Base-by-base conservation (phyloP, 2,888 invertebrate species). In the Phaonia tiefii region DNA sequence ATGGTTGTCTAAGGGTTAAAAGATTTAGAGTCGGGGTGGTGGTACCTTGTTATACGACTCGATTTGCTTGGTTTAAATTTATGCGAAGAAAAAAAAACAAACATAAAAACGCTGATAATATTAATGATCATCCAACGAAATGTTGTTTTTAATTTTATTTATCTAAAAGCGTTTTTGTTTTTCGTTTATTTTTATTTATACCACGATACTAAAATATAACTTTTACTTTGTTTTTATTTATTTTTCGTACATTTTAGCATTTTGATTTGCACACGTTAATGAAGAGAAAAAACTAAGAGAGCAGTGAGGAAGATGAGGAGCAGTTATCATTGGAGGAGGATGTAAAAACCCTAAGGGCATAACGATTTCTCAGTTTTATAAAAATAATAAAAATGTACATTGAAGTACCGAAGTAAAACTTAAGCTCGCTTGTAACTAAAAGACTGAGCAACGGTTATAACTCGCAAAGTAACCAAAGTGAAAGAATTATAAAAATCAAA, bases 201-300 rank as follows among this genome's bases (percentile, higher is more conserved):
- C 49, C n/a, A n/a, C n/a, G n/a, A n/a, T n/a, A n/a, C n/a, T n/a
- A 17, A 70, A 49, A 54, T 4, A 37, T 63, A 42, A 70, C 75
- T 75, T 63, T 76, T 71, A 76, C 76, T 76, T 70, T 51, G 49
- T 22, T 60, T 54, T 51, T 73, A 11, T 49, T 60, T 25, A 37
- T 63, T 72, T 39, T 25, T 63, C 22, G n/a, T 54, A 22, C 3
- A 31, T 31, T 31, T 31, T 8, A 31, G 31, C 8, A 8, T 31
- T 31, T 31, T 58, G 58, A 44, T 66, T 76, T 76, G 58, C 70
- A 76, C 70, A 56, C 56, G 44, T 67, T 75, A 39, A 46, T 58
- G 58, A 54, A 44, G 22, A n/a, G 22, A 54, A n/a, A n/a, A n/a
- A n/a, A n/a, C n/a, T n/a, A n/a, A n/a, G 31, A 8, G 8, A 31